Percentiles rank a stretch among this genome's conserved stretches.
phyloP scores from a whole-genome alignment of 2,888 invertebrate species.

The Campopleginae sp. region DNA sequence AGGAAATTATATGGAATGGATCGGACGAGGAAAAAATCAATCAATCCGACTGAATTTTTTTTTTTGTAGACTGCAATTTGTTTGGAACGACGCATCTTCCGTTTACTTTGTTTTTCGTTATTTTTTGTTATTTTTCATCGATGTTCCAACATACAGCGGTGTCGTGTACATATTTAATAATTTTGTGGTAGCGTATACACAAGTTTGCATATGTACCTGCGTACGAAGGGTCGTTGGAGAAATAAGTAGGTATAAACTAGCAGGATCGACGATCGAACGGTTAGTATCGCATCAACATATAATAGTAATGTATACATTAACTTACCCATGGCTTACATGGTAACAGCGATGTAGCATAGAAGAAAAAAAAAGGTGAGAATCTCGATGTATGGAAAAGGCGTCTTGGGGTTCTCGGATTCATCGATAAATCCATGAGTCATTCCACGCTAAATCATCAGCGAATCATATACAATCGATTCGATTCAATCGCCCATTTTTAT shows the following conservation, averaged over 20 bases:
- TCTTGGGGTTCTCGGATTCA: constrained; percentile 15
- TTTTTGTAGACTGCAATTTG: neutral
- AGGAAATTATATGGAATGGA: neutral
- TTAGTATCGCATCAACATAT: constrained; percentile 20
- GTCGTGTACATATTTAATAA: neutral
- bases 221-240: constrained; percentile 3
- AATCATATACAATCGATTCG: neutral
- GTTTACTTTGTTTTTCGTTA: neutral
- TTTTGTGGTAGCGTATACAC: constrained; percentile 8
- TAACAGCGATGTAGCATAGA: constrained; percentile 23
- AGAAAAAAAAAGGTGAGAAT: constrained; percentile 8
- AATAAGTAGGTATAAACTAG: constrained; percentile 43
- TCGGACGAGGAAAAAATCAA: neutral
- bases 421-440: constrained; percentile 34
- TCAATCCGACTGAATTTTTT: neutral
- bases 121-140: neutral
- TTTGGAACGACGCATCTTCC: neutral
- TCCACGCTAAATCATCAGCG: constrained; percentile 23
- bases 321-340: constrained; percentile 33
- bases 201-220: neutral
- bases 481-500: neutral
- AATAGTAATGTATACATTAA: constrained; percentile 43
- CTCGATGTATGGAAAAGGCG: constrained; percentile 19
- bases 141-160: neutral
- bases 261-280: constrained; percentile 38